Conservation (phyloP, 2,113 vertebrate genomes). For the Antigone vipio region DNA sequence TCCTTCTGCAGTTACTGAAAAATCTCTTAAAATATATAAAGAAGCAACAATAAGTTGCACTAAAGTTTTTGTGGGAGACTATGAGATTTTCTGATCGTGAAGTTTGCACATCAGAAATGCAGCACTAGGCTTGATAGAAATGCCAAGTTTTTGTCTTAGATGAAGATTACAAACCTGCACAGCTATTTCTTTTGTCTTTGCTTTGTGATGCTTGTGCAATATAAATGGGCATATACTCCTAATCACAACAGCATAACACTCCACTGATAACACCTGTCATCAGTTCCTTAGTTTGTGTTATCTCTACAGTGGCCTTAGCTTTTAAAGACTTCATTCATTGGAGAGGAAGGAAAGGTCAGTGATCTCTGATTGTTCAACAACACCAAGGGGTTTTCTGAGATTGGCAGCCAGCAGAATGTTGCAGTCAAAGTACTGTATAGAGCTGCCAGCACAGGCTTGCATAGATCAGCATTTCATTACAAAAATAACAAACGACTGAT, state of each 20-base stretch:
- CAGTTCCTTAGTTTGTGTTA: background rate
- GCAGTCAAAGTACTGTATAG: background rate
- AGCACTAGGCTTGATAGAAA: background rate
- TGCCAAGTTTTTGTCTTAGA: background rate
- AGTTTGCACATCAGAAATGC: background rate
- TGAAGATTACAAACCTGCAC: background rate
- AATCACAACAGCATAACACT: background rate
- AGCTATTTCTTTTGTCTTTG: background rate
- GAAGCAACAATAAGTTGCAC: background rate
- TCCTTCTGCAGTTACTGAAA: background rate
- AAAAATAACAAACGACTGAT: slow-evolving; percentile 36
- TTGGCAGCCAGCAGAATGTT: slow-evolving; percentile 33
- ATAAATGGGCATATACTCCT: background rate
- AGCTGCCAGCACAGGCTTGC: slow-evolving; percentile 19
- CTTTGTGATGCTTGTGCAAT: background rate
- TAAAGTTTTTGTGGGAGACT: background rate
- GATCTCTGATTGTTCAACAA: slow-evolving; percentile 31
- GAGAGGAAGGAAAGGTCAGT: slow-evolving; percentile 37
- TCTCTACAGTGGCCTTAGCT: background rate
- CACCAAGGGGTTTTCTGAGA: slow-evolving; percentile 30
- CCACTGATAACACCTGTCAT: background rate
- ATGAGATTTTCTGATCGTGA: background rate
- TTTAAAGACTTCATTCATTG: background rate
- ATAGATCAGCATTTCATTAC: slow-evolving; percentile 61
- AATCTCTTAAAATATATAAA: background rate